Base-by-base conservation (phyloP, 1,140 invertebrate genomes). In the Camponotus vicinus region DNA sequence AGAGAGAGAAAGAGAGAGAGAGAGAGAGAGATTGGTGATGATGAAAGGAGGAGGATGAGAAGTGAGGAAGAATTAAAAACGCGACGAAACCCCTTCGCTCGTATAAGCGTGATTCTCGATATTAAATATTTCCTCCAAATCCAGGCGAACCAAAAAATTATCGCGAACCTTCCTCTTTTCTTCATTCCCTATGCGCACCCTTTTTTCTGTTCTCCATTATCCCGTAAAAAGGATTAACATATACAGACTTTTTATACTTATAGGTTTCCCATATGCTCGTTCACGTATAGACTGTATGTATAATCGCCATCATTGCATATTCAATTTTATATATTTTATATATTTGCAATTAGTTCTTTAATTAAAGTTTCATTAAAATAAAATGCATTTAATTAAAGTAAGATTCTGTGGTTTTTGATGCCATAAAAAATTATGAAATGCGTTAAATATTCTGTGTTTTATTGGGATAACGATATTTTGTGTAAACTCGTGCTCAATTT, bases 71-170 rank as follows among this genome's bases (percentile, higher is more conserved):
- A 82, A 82, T 73, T 73, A 82, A 82, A 82, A 61, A 55, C 15
- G 52, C 21, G 40, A 77, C 57, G 27, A 9, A 45, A 71, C 37
- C 21, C 21, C 37, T 42, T 82, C 34, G 52, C 18, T 71, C 37
- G 15, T 13, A 21, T 32, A n/a, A 37, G 21, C 18, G 11, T 45
- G 55, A 82, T 82, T 9, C 40, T 32, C 27, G 40, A 82, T 71
- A 82, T 82, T 73, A 82, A 82, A 82, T 73, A 82, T 37, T 82
- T 59, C 6, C 37, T 34, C 37, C 52, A 13, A 45, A 73, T 73
- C 67, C 11, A 27, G 0, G 13, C 37, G 34, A 82, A 52, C 37
- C 37, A 71, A 73, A 82, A 59, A 61, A 63, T 83, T 32, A 73
- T 80, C 37, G 1, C 45, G 9, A 40, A 32, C 40, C n/a, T 52